Base-by-base conservation (phyloP, 2,113 vertebrate genomes). In the Melanostigma gelatinosum region DNA sequence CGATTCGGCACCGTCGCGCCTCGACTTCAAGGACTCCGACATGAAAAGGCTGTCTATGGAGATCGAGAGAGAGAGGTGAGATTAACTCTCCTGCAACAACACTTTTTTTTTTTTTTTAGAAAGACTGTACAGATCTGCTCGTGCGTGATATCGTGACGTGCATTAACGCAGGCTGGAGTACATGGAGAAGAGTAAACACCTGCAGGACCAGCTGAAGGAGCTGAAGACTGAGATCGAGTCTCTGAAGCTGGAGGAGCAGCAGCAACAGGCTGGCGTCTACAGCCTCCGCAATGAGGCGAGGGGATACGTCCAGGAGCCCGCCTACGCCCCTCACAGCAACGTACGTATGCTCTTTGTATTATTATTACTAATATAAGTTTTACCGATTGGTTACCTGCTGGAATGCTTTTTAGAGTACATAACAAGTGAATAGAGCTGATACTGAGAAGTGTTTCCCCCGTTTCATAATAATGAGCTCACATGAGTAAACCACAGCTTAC, bases 41-140 rank as follows among this genome's bases (percentile, higher is more conserved):
- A 96, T 97, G 93, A 98, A 98, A 90, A 94, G 97, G 72, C 93
- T 98, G 3, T 98, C 97, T 15, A 96, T 98, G 94, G 97, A 98
- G 91, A 98, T 98, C 6, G 96, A 98, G 89, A 94, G 95, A 86
- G 97, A 98, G 91, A 94, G 97, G 97, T 97, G 79, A 46, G 60
- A 54, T 65, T 6, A 77, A 60, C 58, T 54, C 34, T 9, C 36
- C 22, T 4, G 27, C 29, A 50, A 7, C 4, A 1, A 20, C 18
- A 11, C 10, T 29, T 29, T 72, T 66, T 1, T n/a, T 15, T 3
- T 32, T 32, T 32, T 34, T 34, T 34, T 34, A 27, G 16, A 63
- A 4, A 13, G 57, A 46, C 18, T 10, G 27, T 11, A 52, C n/a
- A 34, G 0, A n/a, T 46, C n/a, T 32, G 60, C 29, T 42, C 63